Percentiles rank a stretch among this genome's conserved stretches.
Conservation (phyloP, 1,140 invertebrate species). For the Halotydeus destructor region DNA sequence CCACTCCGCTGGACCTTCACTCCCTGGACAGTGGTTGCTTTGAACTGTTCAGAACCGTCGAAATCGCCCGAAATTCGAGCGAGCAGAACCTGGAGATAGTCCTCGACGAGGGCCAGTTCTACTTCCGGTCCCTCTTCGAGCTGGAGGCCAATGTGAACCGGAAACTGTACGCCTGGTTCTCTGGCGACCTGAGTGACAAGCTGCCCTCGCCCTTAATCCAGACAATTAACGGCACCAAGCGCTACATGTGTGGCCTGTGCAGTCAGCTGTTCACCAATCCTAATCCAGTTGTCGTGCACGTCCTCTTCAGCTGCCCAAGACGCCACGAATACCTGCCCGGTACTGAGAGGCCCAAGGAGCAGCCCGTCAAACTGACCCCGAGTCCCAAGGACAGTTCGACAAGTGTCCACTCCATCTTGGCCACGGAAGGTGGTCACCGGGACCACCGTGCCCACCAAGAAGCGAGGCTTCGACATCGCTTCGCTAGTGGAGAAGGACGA, state of each 20-base stretch:
- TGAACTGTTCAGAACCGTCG: constrained; percentile 10
- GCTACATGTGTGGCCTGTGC: constrained; percentile 17
- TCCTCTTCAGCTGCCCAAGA: constrained; percentile 17
- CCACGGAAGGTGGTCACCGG: constrained; percentile 8
- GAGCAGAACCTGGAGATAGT: constrained; percentile 29
- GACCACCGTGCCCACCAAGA: constrained; percentile 7
- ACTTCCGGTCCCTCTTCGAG: constrained; percentile 20
- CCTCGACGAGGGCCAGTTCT: constrained; percentile 24
- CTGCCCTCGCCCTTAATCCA: constrained; percentile 20
- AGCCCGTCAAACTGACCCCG: background rate
- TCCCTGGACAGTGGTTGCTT: constrained; percentile 14
- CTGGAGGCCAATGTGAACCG: constrained; percentile 17
- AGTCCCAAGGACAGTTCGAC: constrained; percentile 1
- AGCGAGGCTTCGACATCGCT: constrained; percentile 18
- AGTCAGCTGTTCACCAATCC: constrained; percentile 17
- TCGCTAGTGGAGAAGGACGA: constrained; percentile 15
- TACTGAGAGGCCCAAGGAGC: background rate
- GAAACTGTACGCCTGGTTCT: constrained; percentile 27
- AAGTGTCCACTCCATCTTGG: background rate
- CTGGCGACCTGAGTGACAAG: constrained; percentile 23
- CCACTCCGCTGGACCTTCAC: background rate
- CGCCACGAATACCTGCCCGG: background rate
- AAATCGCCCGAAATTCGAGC: constrained; percentile 22
- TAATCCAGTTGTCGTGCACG: constrained; percentile 17
- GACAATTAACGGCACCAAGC: constrained; percentile 16